Evolutionary conservation across 2,113 vertebrate species (phyloP).

Genomic region (Panthera tigris): DNA sequence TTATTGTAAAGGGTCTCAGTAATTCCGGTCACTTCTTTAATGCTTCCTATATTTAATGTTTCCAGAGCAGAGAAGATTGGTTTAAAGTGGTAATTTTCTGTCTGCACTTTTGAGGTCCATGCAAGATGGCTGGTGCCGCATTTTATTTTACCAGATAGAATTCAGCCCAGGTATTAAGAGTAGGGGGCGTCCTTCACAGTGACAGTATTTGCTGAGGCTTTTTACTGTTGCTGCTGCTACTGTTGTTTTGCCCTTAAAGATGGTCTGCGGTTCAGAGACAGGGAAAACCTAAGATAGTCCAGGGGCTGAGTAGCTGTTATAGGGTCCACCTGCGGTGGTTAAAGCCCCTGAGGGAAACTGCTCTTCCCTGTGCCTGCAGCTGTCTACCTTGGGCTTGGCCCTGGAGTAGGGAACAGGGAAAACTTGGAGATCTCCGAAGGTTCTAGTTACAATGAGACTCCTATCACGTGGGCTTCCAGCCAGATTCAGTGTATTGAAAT

Average conservation of each 20-base stretch:
- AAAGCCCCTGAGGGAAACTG: background rate
- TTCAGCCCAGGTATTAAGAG: conserved; percentile 27
- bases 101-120: conserved; percentile 60
- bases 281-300: background rate
- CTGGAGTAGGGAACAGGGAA: background rate
- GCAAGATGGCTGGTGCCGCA: conserved; percentile 43
- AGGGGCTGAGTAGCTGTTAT: background rate
- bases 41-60: conserved; percentile 80
- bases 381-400: background rate
- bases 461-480: background rate
- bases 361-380: background rate
- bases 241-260: background rate
- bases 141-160: conserved; percentile 50
- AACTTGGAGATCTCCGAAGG: background rate
- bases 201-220: background rate
- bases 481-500: background rate
- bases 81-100: conserved; percentile 81
- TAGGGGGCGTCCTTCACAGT: background rate
- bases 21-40: conserved; percentile 76
- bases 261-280: background rate
- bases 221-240: background rate
- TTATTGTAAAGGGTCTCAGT: conserved; percentile 73
- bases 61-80: conserved; percentile 65
- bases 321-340: too few relatives aligned
- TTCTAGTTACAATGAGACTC: background rate